Conservation (phyloP, 2,888 invertebrate genomes). For the Limulus polyphemus region DNA sequence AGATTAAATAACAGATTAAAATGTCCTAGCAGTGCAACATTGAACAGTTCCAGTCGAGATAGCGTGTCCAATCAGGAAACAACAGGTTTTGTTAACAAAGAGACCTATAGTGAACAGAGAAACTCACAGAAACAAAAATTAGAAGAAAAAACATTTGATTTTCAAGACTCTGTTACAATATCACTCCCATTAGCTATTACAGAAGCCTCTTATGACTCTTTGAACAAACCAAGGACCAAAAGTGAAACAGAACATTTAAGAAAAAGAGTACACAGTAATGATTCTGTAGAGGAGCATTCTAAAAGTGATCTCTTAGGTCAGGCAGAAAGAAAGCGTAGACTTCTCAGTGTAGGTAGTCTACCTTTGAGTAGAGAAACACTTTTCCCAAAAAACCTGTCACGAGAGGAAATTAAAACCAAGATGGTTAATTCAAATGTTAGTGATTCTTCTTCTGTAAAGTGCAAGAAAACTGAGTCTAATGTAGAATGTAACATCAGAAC, state of each 20-base stretch:
- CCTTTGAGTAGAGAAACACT: too few relatives aligned
- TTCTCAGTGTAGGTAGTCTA: constrained; percentile 10
- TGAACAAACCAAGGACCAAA: constrained; percentile 1
- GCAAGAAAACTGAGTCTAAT: too few relatives aligned
- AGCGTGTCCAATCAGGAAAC: constrained; percentile 18
- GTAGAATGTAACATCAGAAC: too few relatives aligned
- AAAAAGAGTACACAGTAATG: constrained; percentile 5
- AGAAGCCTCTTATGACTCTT: constrained; percentile 12
- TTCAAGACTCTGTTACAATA: background rate
- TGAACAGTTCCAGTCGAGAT: constrained; percentile 21
- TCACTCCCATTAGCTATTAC: background rate
- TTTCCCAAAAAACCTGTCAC: too few relatives aligned
- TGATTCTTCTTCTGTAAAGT: too few relatives aligned
- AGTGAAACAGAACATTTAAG: background rate
- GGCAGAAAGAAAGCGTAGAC: constrained; percentile 23
- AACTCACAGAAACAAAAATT: constrained; percentile 13
- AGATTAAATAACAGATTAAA: constrained; percentile 15
- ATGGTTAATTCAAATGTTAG: too few relatives aligned
- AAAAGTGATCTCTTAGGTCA: constrained; percentile 12
- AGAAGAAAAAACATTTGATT: constrained; percentile 15
- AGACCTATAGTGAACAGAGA: constrained; percentile 8
- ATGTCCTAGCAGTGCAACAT: constrained; percentile 20
- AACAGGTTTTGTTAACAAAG: constrained; percentile 4
- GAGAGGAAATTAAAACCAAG: too few relatives aligned
- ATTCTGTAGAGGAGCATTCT: constrained; percentile 9